Evolutionary conservation across 2,113 vertebrate species (phyloP), one percentile per base, ranked within the genome.

Genomic region (Prochilodus magdalenae): DNA sequence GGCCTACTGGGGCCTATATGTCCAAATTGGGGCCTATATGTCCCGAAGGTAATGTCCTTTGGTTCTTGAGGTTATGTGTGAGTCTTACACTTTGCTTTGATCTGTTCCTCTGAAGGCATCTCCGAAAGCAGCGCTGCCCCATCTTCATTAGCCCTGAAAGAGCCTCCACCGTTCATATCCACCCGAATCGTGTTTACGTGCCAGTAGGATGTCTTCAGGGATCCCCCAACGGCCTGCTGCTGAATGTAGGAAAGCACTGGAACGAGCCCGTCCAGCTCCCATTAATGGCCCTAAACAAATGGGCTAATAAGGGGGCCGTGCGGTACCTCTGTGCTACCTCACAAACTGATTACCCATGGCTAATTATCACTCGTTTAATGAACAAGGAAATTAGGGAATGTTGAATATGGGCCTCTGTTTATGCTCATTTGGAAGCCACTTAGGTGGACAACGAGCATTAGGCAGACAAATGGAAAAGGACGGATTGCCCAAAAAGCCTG

Each of bases 341-440:
- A 65, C n/a, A 82, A 90, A 89, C 88, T 85, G 84, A 91, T 92
- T 80, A 74, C 83, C 91, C 90, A 85, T 90, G 66, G 83, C 89
- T 92, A 92, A 93, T 90, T 85, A 87, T 88, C 90, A 88, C 84
- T 84, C 86, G 79, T 82, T 79, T 88, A 92, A 93, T 91, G 86
- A 88, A 80, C 77, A 77, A 71, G 71, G 86, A 91, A 92, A 92
- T 90, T 82, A 88, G 87, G 82, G 78, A 80, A 40, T 86, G 89
- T 82, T 84, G 86, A 91, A 89, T 89, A 49, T 83, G 84, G 80
- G 89, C 81, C 76, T 81, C 81, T 86, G 86, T 83, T 82, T 82
- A 82, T 85, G 72, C 82, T 87, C 79, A 82, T 83, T 82, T 84
- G 70, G 55, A 87, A 75, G 59, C 71, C 72, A 80, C 79, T 63